Conservation (phyloP, 2,888 invertebrate species). For the Monopis laevigella region DNA sequence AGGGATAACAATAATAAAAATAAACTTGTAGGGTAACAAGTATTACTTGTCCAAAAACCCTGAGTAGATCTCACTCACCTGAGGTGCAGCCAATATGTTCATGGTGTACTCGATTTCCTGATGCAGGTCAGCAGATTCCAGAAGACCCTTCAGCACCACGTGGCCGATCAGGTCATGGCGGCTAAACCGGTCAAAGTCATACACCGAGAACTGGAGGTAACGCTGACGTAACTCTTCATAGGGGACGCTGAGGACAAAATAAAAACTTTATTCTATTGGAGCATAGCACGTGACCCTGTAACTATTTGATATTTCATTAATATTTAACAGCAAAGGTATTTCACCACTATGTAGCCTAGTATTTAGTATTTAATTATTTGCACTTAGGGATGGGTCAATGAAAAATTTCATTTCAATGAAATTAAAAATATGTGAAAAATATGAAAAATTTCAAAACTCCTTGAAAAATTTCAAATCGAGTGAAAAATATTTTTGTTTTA, state of each 20-base stretch:
- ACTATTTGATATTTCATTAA: not conserved
- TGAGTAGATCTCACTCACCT: slow-evolving; percentile 64
- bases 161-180: slow-evolving; percentile 88
- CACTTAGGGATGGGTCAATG: too few species aligned
- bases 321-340: not conserved
- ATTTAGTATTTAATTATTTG: slow-evolving; percentile 1
- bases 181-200: slow-evolving; percentile 90
- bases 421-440: too few species aligned
- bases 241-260: slow-evolving; percentile 64
- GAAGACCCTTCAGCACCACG: slow-evolving; percentile 80
- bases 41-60: too few species aligned
- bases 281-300: too few species aligned
- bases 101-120: slow-evolving; percentile 87
- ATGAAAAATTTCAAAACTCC: too few species aligned
- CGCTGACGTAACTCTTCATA: slow-evolving; percentile 80
- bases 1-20: too few species aligned
- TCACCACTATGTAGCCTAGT: not conserved
- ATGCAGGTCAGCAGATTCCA: slow-evolving; percentile 79
- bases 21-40: too few species aligned
- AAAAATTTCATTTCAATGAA: too few species aligned
- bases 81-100: slow-evolving; percentile 82
- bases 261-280: not conserved
- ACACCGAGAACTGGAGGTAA: slow-evolving; percentile 85
- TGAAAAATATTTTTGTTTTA: too few species aligned
- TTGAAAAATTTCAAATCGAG: too few species aligned